Percentiles rank a stretch among this genome's conserved stretches.
These are phyloP conservation scores for Todus mexicanus DNA, from an alignment of 2,797 vertebrate species.

Conservation along the genomic window DNA sequence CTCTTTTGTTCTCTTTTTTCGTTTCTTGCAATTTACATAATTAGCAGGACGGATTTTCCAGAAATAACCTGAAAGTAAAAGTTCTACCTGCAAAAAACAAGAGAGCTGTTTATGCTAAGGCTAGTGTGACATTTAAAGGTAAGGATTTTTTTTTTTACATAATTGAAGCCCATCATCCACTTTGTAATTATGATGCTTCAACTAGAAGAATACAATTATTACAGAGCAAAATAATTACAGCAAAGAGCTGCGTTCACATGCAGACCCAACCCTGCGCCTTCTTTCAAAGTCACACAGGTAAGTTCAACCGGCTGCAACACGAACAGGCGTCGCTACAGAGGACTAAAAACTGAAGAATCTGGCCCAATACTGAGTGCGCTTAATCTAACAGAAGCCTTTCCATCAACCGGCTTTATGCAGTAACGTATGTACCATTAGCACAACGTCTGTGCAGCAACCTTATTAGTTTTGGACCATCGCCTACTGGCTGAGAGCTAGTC, in stretches of 20 bases:
- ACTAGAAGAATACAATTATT: neutral
- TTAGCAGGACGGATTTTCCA: conserved; percentile 11
- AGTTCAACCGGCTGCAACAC: neutral
- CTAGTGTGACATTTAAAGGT: neutral
- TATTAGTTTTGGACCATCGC: neutral
- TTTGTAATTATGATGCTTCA: neutral
- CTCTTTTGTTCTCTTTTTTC: conserved; percentile 29
- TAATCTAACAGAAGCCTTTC: neutral
- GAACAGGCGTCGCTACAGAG: neutral
- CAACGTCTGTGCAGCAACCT: neutral
- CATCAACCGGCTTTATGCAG: neutral
- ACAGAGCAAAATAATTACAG: neutral
- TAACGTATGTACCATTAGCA: neutral
- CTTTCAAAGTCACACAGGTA: neutral
- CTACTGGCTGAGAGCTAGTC: neutral
- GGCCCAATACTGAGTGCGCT: neutral
- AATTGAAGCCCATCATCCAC: neutral
- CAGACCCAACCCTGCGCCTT: neutral
- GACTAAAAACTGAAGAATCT: neutral
- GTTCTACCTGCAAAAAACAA: neutral
- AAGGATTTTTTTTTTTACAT: conserved; percentile 20
- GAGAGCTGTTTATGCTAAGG: neutral
- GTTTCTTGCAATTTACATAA: conserved; percentile 33
- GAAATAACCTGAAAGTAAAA: conserved; percentile 57
- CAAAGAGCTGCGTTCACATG: neutral